These are phyloP conservation scores for Addax nasomaculatus DNA, from an alignment of 2,113 vertebrate species.

Conservation along the genomic window DNA sequence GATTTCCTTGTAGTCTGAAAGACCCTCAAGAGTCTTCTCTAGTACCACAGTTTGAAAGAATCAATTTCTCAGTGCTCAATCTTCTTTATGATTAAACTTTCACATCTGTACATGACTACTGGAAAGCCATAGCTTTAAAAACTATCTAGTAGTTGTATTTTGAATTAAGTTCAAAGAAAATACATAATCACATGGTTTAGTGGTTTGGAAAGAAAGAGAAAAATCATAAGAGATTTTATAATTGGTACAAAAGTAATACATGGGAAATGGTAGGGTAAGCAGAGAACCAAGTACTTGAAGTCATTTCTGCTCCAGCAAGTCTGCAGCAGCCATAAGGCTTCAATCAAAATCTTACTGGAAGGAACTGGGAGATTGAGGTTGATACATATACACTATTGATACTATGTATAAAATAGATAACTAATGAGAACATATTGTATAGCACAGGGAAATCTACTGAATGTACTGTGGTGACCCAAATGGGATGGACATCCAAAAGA, in stretches of 20 bases:
- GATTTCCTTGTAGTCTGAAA: not conserved
- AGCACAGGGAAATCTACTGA: not conserved
- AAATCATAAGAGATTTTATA: not conserved
- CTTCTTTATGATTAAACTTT: not conserved
- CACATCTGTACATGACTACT: not conserved
- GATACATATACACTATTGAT: not conserved
- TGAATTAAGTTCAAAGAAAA: not conserved
- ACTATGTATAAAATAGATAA: not conserved
- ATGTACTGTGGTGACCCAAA: not conserved
- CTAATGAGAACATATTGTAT: not conserved
- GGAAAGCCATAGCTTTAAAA: not conserved
- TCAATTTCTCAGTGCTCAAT: not conserved
- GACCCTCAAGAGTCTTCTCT: not conserved
- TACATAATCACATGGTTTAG: not conserved
- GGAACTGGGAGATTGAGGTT: not conserved
- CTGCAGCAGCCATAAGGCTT: not conserved
- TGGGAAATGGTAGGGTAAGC: too few relatives aligned
- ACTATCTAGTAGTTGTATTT: not conserved
- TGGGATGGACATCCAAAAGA: not conserved
- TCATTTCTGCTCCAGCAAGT: accelerated
- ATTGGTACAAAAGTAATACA: not conserved
- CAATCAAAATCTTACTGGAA: not conserved
- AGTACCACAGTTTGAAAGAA: not conserved
- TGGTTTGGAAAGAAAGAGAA: not conserved
- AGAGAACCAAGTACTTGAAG: not conserved